Evolutionary conservation across 2,888 invertebrate genomes (phyloP).

Genomic region (Pristionchus japonicus): DNA sequence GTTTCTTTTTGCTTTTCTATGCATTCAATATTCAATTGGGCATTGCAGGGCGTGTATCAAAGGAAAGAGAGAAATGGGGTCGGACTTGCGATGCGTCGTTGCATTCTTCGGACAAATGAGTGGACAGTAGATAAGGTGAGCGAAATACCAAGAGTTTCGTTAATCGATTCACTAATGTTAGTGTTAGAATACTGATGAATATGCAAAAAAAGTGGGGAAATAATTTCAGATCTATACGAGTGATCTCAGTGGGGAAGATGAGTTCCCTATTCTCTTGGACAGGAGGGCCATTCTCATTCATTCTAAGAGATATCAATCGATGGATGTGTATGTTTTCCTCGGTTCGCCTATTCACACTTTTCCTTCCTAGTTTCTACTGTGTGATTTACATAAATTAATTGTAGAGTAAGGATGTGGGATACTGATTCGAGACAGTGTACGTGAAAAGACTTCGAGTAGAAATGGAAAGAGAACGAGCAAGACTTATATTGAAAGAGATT

Average conservation of each 20-base stretch:
- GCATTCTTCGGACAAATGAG: slow-evolving; percentile 15
- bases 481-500: slow-evolving; percentile 77
- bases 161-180: not conserved
- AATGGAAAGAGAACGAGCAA: too few species aligned
- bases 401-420: slow-evolving; percentile 65
- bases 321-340: slow-evolving; percentile 84
- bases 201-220: too few species aligned
- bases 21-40: too few species aligned
- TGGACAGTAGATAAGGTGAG: not conserved
- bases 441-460: too few species aligned
- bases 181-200: too few species aligned
- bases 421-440: slow-evolving; percentile 83
- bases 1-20: too few species aligned
- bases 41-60: slow-evolving; percentile 39
- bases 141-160: slow-evolving; percentile 3
- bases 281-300: slow-evolving; percentile 96
- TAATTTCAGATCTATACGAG: slow-evolving; percentile 59
- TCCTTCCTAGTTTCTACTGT: too few species aligned
- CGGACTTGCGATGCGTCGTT: not conserved
- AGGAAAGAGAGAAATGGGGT: not conserved
- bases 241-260: slow-evolving; percentile 63
- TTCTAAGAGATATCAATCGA: slow-evolving; percentile 91
- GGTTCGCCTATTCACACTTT: too few species aligned
- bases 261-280: slow-evolving; percentile 82
- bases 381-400: too few species aligned